Evolutionary conservation across 2,888 invertebrate species (phyloP), one percentile per base, ranked within the genome.

Genomic region (Drosophila greeni): DNA sequence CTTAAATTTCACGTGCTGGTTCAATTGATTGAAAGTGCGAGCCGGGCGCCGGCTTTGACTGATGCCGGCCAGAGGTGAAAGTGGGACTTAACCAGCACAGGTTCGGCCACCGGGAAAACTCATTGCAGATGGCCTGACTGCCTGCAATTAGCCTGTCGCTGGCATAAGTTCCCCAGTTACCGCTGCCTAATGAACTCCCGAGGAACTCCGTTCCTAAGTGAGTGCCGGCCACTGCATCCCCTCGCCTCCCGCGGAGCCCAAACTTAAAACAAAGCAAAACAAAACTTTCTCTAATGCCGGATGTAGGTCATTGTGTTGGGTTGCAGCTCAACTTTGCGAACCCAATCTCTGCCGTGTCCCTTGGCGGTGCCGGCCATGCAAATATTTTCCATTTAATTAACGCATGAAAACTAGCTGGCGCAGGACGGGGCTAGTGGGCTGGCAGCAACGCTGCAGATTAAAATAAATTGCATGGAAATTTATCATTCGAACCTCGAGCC

Each of bases 301-400:
- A 80, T 77, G 53, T 74, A 58, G 79, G 79, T 79, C 82, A 79
- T 49, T 80, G 72, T 67, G 72, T 75, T 69, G 67, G 66, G 67
- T 71, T 70, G 79, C 82, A 79, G 71, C 36, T 53, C 33, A 76
- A 51, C 52, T 69, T 62, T 56, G 18, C 51, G 18, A 26, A 33
- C 31, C 55, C 43, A 55, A 34, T 58, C 55, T 49, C 23, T 12
- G 31, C 20, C 31, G 24, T 26, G 24, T 26, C 37, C 34, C 37
- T 52, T 31, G 52, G 16, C 9, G 12, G 34, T 8, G 37, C 31
- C 37, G 26, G 24, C 31, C 37, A 72, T 79, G 79, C 73, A 81
- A 83, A 83, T 81, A 83, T 81, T 83, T 81, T 78, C 75, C 81
- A 76, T 81, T 81, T 81, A 81, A 81, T 81, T 83, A 81, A 83